Base-by-base conservation (phyloP, 2,888 invertebrate genomes). In the Rotaria sp. region DNA sequence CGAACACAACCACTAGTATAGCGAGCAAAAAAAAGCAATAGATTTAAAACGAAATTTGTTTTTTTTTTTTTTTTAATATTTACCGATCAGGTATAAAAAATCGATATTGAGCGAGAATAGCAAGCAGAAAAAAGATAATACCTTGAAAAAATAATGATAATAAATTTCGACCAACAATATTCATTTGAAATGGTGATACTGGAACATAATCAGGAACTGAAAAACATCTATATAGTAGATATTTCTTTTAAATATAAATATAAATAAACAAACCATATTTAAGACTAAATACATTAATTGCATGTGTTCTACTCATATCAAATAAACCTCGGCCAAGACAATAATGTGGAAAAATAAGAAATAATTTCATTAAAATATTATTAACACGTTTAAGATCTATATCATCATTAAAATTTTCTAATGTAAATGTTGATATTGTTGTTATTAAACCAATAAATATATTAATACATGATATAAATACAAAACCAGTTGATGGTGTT, bases 391-490 rank as follows among this genome's bases (percentile, higher is more conserved):
- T 13, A 2, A 85, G 45, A 26, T 86, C 86, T 10, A 13, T 1
- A 45, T 86, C 80, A 41, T 85, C 86, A 11, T 75, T 45, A 26
- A 86, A 50, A 48, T 45, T 74, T n/a, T 38, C 59, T 35, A 85
- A n/a, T 15, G 75, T 85, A 38, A 55, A 94, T 8, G 94, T 92
- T 2, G 95, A 89, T 88, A 92, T 88, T 8, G 92, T 91, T 8
- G 91, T 90, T 11, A 92, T 91, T 24, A 93, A 93, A 0, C 96
- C 96, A 84, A 95, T 92, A 90, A 96, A 95, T 38, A 95, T 93
- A 91, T 95, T 95, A 57, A 94, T 92, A 89, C 95, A 94, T 89
- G 95, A 94, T 88, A 96, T 93, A 24, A 94, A 92, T 90, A 96
- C 95, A 91, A 95, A 95, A 50, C 95, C 95, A 85, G 95, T 93